Base-by-base conservation (phyloP, 2,113 vertebrate species). In the Hemichromis elongatus region DNA sequence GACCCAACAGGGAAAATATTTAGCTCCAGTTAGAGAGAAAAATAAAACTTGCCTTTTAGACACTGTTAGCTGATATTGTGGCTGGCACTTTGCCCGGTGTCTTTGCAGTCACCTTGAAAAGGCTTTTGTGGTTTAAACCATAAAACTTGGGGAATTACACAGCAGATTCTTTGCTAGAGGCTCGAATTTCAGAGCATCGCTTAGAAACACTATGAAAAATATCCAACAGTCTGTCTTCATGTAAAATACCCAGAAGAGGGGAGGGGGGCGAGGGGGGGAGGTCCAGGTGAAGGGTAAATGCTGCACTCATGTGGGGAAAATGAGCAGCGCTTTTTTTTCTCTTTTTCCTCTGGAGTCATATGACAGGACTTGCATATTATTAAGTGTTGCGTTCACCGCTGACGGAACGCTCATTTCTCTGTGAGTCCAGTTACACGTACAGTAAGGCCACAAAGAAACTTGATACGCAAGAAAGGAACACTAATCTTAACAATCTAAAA, bases 221-320 rank as follows among this genome's bases (percentile, higher is more conserved):
- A 93, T 85, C 86, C 92, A 89, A 70, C 77, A 66, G 85, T 83
- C 61, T 81, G 68, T 75, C 66, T 87, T 88, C 85, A 90, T 89
- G 88, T 85, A 86, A 90, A 89, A 92, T 79, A 90, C 28, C 2
- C 68, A 87, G 70, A 50, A 11, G 42, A 26, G 19, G 45, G 9
- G 28, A 3, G n/a, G 54, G 7, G 53, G 56, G 10, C 0, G 6
- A 8, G 59, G 2, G 55, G 85, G 79, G 84, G 90, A 73, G 88
- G 90, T 90, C 87, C 11, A 81, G 92, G 89, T 90, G 86, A 90
- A 95, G 93, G 90, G 90, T 93, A 93, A 93, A 94, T 95, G 92
- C 95, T 95, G 95, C 95, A 83, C 94, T 90, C 95, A 88, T 94
- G 95, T 94, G 95, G 95, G 90, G 84, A 83, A 91, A 93, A 68